Conservation (phyloP, 2,113 vertebrate genomes). For the Sorex fumeus region DNA sequence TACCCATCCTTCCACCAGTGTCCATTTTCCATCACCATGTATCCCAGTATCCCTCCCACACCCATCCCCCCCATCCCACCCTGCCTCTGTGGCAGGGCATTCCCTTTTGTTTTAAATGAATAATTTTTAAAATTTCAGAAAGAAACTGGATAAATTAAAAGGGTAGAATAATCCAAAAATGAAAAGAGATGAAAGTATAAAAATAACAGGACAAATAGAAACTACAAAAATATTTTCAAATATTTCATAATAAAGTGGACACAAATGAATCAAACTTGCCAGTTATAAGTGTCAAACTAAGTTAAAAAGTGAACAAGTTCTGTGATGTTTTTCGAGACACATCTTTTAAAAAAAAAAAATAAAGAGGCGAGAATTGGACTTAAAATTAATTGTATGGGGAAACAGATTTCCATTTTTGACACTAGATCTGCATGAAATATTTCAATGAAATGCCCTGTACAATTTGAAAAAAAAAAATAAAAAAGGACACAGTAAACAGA, state of each 20-base stretch:
- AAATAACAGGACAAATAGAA: not conserved
- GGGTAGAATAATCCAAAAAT: not conserved
- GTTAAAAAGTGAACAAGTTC: not conserved
- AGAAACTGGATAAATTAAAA: not conserved
- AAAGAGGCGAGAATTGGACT: not conserved
- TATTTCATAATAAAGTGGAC: not conserved
- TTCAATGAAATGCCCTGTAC: not conserved
- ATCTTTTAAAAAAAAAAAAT: not conserved
- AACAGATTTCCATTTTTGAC: conserved; percentile 32
- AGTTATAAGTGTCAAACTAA: not conserved
- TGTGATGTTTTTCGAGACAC: not conserved
- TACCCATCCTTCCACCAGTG: too few species aligned
- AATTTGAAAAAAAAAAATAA: too few species aligned
- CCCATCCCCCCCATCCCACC: too few species aligned
- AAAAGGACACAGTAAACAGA: not conserved
- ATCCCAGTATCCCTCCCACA: too few species aligned
- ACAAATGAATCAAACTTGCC: not conserved
- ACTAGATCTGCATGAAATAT: not conserved
- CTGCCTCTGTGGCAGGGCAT: too few species aligned
- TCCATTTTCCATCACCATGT: too few species aligned
- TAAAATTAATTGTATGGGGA: conserved; percentile 30
- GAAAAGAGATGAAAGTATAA: not conserved
- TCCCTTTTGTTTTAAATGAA: too few species aligned
- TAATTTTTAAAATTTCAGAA: not conserved
- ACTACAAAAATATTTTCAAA: conserved; percentile 7